Evolutionary conservation across 2,888 invertebrate genomes (phyloP).

Genomic region (Trichogramma dendrolimi): DNA sequence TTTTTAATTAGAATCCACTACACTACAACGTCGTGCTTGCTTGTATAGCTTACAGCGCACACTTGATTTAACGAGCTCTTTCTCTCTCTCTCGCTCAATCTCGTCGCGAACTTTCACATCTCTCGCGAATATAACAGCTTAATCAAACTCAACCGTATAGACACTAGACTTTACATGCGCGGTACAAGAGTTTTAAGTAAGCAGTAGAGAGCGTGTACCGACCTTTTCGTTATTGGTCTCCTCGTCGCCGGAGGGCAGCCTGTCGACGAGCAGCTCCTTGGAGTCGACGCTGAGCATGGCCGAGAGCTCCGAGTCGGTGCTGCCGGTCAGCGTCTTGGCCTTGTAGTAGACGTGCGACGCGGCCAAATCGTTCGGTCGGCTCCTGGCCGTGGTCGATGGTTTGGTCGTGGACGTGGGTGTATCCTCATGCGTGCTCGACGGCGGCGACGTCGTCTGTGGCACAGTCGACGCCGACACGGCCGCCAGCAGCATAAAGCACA

Average conservation of each 20-base stretch:
- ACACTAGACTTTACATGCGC: not conserved
- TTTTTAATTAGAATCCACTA: too few relatives aligned
- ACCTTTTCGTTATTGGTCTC: constrained; percentile 38
- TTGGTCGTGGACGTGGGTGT: constrained; percentile 11
- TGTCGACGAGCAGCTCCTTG: constrained; percentile 40
- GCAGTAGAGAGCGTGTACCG: constrained; percentile 1
- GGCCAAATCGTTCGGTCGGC: not conserved
- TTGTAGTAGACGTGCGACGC: constrained; percentile 9
- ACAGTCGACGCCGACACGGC: constrained; percentile 11
- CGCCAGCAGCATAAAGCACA: constrained; percentile 30
- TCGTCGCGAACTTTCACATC: too few relatives aligned
- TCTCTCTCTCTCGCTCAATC: too few relatives aligned
- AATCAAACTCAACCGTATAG: not conserved
- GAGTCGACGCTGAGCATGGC: constrained; percentile 28
- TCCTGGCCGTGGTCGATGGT: constrained; percentile 6
- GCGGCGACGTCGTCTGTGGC: not conserved
- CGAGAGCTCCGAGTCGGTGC: constrained; percentile 17
- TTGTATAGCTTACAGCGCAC: too few relatives aligned
- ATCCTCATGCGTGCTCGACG: constrained; percentile 3
- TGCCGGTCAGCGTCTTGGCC: constrained; percentile 5
- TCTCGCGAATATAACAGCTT: too few relatives aligned
- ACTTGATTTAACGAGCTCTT: too few relatives aligned
- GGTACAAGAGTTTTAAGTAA: not conserved
- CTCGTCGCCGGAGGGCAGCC: constrained; percentile 41
- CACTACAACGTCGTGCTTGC: too few relatives aligned